Conservation (phyloP, 2,113 vertebrate species). For the Malurus alboscapulatus region DNA sequence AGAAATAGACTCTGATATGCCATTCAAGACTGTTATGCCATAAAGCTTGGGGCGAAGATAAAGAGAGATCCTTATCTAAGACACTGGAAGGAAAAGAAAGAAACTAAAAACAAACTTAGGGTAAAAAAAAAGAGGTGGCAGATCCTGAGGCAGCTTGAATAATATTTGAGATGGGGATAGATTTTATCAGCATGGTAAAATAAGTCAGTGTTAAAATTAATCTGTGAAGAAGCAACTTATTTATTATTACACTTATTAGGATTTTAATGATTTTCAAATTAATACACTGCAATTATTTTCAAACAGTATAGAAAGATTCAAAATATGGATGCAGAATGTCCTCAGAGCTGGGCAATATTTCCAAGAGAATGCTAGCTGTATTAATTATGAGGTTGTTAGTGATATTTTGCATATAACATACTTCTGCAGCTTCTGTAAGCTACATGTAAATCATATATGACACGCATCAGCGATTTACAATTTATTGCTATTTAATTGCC, state of each 20-base stretch:
- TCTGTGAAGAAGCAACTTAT: constrained; percentile 20
- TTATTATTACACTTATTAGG: constrained; percentile 7
- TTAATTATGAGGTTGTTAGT: neutral
- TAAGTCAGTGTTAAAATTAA: neutral
- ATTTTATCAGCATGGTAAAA: constrained; percentile 31
- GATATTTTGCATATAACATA: neutral
- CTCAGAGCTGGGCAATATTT: neutral
- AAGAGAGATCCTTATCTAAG: constrained; percentile 26
- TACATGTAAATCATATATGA: neutral
- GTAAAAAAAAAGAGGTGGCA: neutral
- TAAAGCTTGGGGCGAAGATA: constrained; percentile 25
- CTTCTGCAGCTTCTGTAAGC: neutral
- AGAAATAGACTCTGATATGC: constrained; percentile 10
- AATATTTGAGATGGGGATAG: neutral
- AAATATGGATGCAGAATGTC: neutral
- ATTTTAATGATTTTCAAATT: neutral
- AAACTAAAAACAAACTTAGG: neutral
- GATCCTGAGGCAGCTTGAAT: constrained; percentile 20
- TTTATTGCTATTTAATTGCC: neutral
- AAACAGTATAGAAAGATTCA: neutral
- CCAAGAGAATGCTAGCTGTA: neutral
- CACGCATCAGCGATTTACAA: neutral
- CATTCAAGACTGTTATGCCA: neutral
- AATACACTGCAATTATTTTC: neutral
- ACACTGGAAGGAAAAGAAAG: neutral